phyloP scores from a whole-genome alignment of 2,113 vertebrate species.

The Elephantulus edwardii region DNA sequence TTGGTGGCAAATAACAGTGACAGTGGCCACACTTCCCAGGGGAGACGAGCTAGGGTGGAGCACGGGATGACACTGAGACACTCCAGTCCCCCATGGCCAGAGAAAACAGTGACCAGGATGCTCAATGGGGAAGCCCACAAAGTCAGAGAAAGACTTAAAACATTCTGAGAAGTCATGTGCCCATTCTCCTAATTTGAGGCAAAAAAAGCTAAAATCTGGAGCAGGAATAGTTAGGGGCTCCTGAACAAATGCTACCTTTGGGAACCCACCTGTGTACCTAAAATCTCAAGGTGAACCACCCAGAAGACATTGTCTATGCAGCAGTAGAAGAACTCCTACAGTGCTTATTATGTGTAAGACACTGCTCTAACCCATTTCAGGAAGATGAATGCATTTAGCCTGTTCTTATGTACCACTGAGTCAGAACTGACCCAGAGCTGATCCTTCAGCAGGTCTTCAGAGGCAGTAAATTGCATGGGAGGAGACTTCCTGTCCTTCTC shows the following conservation, averaged over 20 bases:
- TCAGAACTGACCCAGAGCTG: background rate
- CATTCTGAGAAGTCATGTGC: background rate
- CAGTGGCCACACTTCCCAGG: too few relatives aligned
- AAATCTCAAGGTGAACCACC: background rate
- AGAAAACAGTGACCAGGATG: background rate
- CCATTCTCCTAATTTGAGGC: background rate
- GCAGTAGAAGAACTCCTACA: background rate
- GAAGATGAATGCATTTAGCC: background rate
- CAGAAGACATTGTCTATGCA: background rate
- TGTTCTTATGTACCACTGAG: too few relatives aligned
- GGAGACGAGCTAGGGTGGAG: background rate
- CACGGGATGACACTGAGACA: background rate
- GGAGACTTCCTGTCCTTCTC: too few relatives aligned
- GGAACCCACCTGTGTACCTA: background rate
- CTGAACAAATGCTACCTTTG: background rate
- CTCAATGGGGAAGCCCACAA: background rate
- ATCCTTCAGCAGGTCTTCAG: background rate
- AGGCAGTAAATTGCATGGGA: too few relatives aligned
- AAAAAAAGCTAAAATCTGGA: background rate
- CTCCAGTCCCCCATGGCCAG: accelerated
- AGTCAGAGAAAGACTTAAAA: background rate
- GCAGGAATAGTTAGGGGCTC: background rate
- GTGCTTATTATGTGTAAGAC: background rate
- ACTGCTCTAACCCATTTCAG: background rate
- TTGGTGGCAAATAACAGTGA: too few relatives aligned